Evolutionary conservation across 30 jellyfish, hydroid and myxozoan genomes (phyloP).

Genomic region (Rhopilema esculentum): DNA sequence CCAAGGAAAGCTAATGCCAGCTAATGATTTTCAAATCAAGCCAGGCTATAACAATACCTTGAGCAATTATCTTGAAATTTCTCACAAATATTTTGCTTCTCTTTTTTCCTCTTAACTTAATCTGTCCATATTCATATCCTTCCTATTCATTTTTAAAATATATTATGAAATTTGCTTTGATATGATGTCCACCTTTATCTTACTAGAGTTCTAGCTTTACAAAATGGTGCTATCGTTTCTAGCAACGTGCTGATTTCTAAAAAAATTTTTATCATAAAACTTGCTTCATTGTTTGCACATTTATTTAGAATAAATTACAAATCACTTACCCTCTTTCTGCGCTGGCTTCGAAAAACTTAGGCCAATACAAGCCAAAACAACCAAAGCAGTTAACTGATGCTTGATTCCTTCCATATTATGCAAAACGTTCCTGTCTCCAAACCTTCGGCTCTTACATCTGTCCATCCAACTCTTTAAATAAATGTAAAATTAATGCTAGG

Average conservation of each 20-base stretch:
- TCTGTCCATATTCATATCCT: too few relatives aligned
- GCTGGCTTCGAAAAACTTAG: constrained; percentile 59
- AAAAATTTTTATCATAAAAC: too few relatives aligned
- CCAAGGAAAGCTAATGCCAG: too few relatives aligned
- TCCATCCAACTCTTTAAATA: background rate
- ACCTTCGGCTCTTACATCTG: background rate
- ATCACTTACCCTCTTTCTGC: constrained; percentile 36
- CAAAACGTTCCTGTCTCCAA: background rate
- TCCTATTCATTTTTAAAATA: too few relatives aligned
- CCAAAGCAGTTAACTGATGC: constrained; percentile 24
- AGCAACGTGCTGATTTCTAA: background rate
- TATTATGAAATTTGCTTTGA: too few relatives aligned
- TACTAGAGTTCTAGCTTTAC: too few relatives aligned
- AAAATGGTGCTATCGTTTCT: too few relatives aligned
- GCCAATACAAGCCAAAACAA: constrained; percentile 1
- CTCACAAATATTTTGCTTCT: too few relatives aligned
- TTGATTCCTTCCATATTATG: constrained; percentile 21
- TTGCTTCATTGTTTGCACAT: background rate
- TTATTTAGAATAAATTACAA: background rate
- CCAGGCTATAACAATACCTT: too few relatives aligned
- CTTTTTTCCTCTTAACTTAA: too few relatives aligned
- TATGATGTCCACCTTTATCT: too few relatives aligned
- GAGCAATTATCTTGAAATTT: too few relatives aligned
- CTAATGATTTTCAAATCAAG: background rate
- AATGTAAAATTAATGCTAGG: background rate